Evolutionary conservation across 1,140 invertebrate species (phyloP).

Genomic region (Brachionus sp.): DNA sequence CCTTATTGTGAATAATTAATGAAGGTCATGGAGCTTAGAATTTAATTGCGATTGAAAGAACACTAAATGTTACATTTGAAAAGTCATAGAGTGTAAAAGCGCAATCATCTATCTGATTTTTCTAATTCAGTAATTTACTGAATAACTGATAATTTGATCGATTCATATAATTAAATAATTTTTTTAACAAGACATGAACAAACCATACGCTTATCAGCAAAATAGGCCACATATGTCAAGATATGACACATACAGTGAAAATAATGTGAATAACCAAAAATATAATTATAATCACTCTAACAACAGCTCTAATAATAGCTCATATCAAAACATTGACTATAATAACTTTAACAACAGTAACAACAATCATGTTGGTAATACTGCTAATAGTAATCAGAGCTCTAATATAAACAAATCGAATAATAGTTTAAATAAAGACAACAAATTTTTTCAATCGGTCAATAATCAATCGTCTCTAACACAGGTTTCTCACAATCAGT

Average conservation of each 20-base stretch:
- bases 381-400: background rate
- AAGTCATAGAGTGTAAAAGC: too few relatives aligned
- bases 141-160: background rate
- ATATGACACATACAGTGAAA: conserved; percentile 15
- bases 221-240: background rate
- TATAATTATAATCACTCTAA: background rate
- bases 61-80: too few relatives aligned
- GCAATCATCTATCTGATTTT: too few relatives aligned
- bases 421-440: background rate
- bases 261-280: background rate
- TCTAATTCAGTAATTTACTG: too few relatives aligned
- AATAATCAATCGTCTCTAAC: background rate
- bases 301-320: background rate
- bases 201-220: conserved; percentile 1
- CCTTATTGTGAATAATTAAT: too few relatives aligned
- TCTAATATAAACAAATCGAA: background rate
- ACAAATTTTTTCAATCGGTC: background rate
- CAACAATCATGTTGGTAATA: background rate
- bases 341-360: background rate
- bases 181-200: conserved; percentile 17
- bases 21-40: too few relatives aligned
- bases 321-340: background rate
- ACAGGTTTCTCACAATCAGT: background rate
- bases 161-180: background rate
- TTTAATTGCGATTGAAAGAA: too few relatives aligned